phyloP scores from a whole-genome alignment of 2,888 invertebrate genomes.

The Vesta saturnalis region DNA sequence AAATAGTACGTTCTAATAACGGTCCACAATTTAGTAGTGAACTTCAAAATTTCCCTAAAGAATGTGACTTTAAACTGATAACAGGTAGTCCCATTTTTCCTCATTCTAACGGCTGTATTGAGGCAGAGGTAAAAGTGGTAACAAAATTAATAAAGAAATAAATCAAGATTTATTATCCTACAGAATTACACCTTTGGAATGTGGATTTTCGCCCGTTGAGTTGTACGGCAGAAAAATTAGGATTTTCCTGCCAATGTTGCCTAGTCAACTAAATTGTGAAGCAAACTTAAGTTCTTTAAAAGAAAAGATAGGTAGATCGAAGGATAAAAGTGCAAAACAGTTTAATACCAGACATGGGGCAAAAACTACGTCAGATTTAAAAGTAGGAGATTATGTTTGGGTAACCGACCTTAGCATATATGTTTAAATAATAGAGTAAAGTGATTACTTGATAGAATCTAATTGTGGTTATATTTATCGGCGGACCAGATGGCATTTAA shows the following conservation, averaged over 20 bases:
- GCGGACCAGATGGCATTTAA: not conserved
- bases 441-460: not conserved
- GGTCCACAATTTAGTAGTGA: slow-evolving; percentile 8
- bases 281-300: not conserved
- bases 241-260: slow-evolving; percentile 6
- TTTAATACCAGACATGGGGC: not conserved
- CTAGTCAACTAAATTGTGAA: not conserved
- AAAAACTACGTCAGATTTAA: not conserved
- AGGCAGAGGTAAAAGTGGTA: slow-evolving; percentile 28
- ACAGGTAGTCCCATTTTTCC: slow-evolving; percentile 40
- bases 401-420: not conserved
- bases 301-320: not conserved
- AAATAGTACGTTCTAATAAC: slow-evolving; percentile 34
- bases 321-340: not conserved
- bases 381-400: not conserved
- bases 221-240: slow-evolving; percentile 3
- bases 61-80: slow-evolving; percentile 26
- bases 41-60: slow-evolving; percentile 6
- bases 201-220: slow-evolving; percentile 26
- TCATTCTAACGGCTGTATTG: slow-evolving; percentile 29
- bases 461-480: not conserved
- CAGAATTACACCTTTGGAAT: slow-evolving; percentile 25
- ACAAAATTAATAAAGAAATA: slow-evolving; percentile 29
- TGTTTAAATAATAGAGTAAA: not conserved
- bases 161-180: slow-evolving; percentile 23